A percentile compares a stretch with the other conserved stretches of the same genome.
These are phyloP conservation scores for Gryllus longicercus DNA, from an alignment of 2,888 invertebrate species.

Conservation along the genomic window DNA sequence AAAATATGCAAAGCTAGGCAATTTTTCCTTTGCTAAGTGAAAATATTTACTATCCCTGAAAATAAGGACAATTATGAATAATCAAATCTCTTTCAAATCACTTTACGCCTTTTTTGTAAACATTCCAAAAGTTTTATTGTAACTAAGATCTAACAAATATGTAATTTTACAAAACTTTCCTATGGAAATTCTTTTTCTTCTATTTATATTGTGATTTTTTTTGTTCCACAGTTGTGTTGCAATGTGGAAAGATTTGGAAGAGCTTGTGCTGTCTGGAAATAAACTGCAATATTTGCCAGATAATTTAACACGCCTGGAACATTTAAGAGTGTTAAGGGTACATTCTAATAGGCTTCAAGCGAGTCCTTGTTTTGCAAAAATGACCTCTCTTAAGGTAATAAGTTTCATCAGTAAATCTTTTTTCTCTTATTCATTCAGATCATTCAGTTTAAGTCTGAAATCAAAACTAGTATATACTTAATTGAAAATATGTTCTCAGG, in stretches of 20 bases:
- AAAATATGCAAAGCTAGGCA: no score
- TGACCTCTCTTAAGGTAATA: conserved; percentile 63
- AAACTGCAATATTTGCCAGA: conserved; percentile 71
- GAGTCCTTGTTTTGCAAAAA: conserved; percentile 72
- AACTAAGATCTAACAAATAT: no score
- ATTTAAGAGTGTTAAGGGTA: conserved; percentile 70
- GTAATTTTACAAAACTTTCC: no score
- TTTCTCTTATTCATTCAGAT: background rate
- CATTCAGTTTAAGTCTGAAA: no score
- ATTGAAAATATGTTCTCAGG: conserved; percentile 42
- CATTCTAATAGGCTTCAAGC: conserved; percentile 76
- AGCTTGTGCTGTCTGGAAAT: conserved; percentile 78
- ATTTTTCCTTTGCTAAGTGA: no score
- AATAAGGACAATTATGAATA: no score
- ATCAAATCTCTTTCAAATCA: no score
- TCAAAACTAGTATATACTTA: background rate
- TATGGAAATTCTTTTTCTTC: no score
- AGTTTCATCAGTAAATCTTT: background rate
- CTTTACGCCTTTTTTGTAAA: no score
- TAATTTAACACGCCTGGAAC: conserved; percentile 66
- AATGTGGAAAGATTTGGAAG: conserved; percentile 76
- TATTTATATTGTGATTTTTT: no score
- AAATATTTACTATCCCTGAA: no score
- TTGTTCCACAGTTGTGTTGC: conserved; percentile 56
- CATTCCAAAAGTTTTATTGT: no score